A percentile compares a stretch with the other conserved stretches of the same genome.
phyloP scores from a whole-genome alignment of 2,888 invertebrate genomes.

The Gryllus longicercus region DNA sequence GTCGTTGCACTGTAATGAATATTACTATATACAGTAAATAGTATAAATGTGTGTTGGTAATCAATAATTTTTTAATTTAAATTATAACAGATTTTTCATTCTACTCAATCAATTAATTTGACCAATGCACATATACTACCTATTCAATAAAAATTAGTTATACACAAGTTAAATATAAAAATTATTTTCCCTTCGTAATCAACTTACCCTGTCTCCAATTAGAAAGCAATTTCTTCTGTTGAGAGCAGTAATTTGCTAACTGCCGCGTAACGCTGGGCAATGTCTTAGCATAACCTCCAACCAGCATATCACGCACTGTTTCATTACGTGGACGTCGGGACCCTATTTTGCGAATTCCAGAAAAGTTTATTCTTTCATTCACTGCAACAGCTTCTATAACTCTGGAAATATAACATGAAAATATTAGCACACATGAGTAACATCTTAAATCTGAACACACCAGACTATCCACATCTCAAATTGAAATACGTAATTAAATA shows the following conservation, averaged over 20 bases:
- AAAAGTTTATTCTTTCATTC: conserved; percentile 44
- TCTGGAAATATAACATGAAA: conserved; percentile 32
- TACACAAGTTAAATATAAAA: not conserved
- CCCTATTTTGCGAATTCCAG: conserved; percentile 5
- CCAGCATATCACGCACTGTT: conserved; percentile 54
- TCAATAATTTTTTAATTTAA: no score
- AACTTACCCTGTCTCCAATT: conserved; percentile 38
- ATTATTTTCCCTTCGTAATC: not conserved
- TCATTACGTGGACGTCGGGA: conserved; percentile 40
- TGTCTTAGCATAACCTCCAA: conserved; percentile 52
- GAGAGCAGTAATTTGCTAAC: conserved; percentile 47
- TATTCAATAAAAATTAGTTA: not conserved
- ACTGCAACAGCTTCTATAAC: conserved; percentile 47
- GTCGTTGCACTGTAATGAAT: conserved; percentile 50
- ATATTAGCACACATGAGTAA: conserved; percentile 25
- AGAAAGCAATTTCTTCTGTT: conserved; percentile 35
- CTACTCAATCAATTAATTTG: no score
- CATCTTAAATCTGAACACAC: no score
- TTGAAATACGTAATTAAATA: no score
- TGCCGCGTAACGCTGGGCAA: conserved; percentile 52
- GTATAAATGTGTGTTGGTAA: not conserved
- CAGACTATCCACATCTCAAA: no score
- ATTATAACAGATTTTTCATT: no score
- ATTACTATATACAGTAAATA: not conserved
- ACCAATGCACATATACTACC: no score